phyloP scores from a whole-genome alignment of 2,113 vertebrate genomes.

The Rhinichthys klamathensis region DNA sequence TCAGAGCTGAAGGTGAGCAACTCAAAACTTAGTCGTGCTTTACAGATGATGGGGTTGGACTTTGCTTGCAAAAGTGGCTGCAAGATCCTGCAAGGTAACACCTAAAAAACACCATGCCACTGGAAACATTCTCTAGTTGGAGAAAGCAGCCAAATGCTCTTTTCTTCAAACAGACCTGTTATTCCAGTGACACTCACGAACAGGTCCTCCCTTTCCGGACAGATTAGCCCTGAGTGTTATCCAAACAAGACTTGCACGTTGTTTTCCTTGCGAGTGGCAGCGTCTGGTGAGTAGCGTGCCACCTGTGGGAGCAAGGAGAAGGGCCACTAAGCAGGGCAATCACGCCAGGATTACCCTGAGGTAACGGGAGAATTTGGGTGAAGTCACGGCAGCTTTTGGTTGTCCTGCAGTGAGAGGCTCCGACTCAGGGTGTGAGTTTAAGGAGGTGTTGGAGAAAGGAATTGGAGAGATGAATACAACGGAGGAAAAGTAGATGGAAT shows the following conservation, averaged over 20 bases:
- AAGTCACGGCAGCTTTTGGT: constrained; percentile 31
- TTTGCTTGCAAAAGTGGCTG: neutral
- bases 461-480: neutral
- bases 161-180: constrained; percentile 51
- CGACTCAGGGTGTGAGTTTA: neutral
- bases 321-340: constrained; percentile 21
- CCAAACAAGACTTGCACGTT: constrained; percentile 49
- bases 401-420: constrained; percentile 1
- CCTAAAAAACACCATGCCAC: constrained; percentile 5
- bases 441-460: neutral
- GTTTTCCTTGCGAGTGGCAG: constrained; percentile 42
- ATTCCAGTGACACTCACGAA: constrained; percentile 46
- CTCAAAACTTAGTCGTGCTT: neutral
- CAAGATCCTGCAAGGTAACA: constrained; percentile 28
- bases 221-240: constrained; percentile 49
- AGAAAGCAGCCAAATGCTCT: constrained; percentile 12
- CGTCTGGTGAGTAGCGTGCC: constrained; percentile 30
- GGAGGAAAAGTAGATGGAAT: neutral
- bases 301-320: constrained; percentile 18
- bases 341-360: constrained; percentile 44
- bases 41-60: neutral
- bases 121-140: constrained; percentile 14
- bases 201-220: constrained; percentile 46
- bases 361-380: constrained; percentile 36
- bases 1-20: neutral